Conservation (phyloP, 35 echinoderm and acorn worm species). For the Strongylocentrotus purpuratus region DNA sequence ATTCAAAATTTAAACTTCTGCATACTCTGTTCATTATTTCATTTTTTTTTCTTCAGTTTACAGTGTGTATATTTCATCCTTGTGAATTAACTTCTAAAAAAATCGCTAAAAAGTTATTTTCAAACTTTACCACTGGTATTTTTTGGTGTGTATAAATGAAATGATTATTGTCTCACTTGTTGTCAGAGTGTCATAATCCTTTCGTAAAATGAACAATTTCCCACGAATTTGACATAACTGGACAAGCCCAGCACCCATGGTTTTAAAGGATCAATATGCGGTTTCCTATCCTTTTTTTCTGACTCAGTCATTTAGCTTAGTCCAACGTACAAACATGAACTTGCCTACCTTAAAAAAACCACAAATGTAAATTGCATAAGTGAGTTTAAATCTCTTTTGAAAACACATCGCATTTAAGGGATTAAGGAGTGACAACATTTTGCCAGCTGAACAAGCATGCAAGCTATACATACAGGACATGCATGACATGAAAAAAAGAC, state of each 20-base stretch:
- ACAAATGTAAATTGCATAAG: constrained; percentile 1
- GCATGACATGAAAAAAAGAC: not conserved
- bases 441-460: not conserved
- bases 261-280: not conserved
- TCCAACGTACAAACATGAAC: not conserved
- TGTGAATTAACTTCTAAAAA: too few relatives aligned
- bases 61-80: too few relatives aligned
- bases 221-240: not conserved
- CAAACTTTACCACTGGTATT: not conserved
- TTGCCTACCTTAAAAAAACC: not conserved
- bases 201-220: not conserved
- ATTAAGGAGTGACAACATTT: not conserved
- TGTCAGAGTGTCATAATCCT: not conserved
- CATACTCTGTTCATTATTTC: too few relatives aligned
- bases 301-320: not conserved
- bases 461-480: not conserved
- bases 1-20: too few relatives aligned
- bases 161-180: not conserved
- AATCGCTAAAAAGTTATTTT: not conserved
- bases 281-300: not conserved
- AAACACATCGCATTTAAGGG: not conserved
- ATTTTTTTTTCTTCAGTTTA: too few relatives aligned
- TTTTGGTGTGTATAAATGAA: too few relatives aligned
- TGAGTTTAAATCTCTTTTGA: not conserved
- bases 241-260: not conserved